Conservation (phyloP, 2,113 vertebrate species). For the Leptocoma aspasia region DNA sequence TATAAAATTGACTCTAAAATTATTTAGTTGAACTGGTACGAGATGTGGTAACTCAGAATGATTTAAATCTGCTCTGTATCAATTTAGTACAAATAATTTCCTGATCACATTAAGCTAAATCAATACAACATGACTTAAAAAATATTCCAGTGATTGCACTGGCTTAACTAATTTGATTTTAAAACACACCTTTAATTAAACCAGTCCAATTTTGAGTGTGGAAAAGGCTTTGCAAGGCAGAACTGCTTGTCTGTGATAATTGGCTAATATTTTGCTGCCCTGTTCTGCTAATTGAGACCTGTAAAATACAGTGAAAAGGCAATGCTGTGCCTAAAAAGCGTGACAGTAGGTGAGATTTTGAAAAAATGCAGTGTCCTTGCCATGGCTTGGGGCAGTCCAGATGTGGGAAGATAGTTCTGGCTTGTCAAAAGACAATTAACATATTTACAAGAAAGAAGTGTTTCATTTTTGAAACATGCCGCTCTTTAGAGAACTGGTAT, state of each 20-base stretch:
- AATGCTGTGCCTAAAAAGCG: background rate
- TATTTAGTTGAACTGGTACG: background rate
- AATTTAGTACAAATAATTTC: background rate
- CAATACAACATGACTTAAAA: background rate
- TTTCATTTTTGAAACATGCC: conserved; percentile 38
- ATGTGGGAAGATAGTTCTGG: background rate
- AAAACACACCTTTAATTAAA: conserved; percentile 8
- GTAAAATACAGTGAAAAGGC: background rate
- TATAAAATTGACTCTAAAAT: background rate
- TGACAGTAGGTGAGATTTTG: background rate
- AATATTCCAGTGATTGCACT: background rate
- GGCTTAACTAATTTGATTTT: conserved; percentile 16
- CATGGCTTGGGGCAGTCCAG: background rate
- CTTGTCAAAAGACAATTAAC: conserved; percentile 24
- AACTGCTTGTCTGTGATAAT: background rate
- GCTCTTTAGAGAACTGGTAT: background rate
- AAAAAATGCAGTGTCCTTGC: background rate
- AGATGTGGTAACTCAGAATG: background rate
- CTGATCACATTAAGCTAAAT: conserved; percentile 29
- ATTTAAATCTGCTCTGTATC: background rate
- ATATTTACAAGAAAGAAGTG: conserved; percentile 30
- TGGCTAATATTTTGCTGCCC: background rate
- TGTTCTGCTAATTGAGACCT: background rate
- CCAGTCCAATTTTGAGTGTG: background rate
- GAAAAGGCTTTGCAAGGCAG: background rate